Conservation (phyloP, 1,140 invertebrate genomes). For the Callitettix versicolor region DNA sequence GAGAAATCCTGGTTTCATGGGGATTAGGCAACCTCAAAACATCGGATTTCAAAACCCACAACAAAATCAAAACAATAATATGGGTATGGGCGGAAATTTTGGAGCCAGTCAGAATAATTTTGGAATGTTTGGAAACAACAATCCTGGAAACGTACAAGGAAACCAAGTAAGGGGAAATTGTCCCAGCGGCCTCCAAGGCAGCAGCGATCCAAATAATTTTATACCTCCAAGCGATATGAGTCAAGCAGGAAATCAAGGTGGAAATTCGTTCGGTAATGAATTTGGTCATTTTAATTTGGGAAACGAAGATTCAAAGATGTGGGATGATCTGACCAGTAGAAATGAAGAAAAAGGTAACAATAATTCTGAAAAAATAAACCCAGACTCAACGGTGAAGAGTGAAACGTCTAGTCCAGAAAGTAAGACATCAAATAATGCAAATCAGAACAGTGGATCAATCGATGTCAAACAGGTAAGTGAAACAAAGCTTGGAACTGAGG, state of each 20-base stretch:
- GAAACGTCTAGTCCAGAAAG: background rate
- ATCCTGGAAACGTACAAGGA: no score
- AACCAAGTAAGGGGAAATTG: no score
- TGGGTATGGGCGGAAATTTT: constrained; percentile 5
- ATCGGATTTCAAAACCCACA: constrained; percentile 10
- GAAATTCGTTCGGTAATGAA: background rate
- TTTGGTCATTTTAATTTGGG: background rate
- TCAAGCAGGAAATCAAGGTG: no score
- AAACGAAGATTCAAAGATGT: constrained; percentile 7
- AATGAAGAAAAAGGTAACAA: constrained; percentile 7
- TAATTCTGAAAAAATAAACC: constrained; percentile 1
- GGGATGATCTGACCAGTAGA: constrained; percentile 10
- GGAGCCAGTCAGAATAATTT: constrained; percentile 1
- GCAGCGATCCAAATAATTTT: no score
- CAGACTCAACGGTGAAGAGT: background rate
- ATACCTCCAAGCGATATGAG: no score
- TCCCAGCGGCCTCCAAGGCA: no score
- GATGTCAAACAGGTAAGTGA: no score
- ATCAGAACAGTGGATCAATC: no score
- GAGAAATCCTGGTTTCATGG: constrained; percentile 1
- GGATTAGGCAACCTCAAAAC: background rate
- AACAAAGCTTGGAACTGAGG: background rate
- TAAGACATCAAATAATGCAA: background rate
- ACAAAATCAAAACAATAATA: background rate
- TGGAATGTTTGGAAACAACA: background rate